These are phyloP conservation scores for Ichneumon xanthorius DNA, from an alignment of 2,888 invertebrate genomes.

Conservation along the genomic window DNA sequence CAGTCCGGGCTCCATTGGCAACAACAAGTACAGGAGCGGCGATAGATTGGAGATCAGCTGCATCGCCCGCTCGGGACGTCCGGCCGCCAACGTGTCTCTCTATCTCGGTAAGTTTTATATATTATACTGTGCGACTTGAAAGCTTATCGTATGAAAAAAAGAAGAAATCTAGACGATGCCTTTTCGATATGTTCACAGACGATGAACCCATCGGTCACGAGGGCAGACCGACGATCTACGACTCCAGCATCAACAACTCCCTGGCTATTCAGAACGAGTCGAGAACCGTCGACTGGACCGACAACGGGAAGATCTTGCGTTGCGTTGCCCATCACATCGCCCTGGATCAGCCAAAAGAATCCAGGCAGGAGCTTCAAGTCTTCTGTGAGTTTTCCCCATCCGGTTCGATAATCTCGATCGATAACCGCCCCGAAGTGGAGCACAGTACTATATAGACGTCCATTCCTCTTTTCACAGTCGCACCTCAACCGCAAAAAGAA, in stretches of 20 bases:
- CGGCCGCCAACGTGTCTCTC: constrained; percentile 92
- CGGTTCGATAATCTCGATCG: not conserved
- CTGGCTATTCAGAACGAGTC: constrained; percentile 89
- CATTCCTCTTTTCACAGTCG: constrained; percentile 85
- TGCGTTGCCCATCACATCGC: constrained; percentile 90
- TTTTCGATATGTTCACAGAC: constrained; percentile 83
- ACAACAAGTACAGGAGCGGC: constrained; percentile 87
- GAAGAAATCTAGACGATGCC: not conserved
- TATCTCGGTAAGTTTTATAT: constrained; percentile 86
- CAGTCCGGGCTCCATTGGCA: constrained; percentile 82
- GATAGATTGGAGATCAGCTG: constrained; percentile 89
- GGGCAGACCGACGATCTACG: constrained; percentile 86
- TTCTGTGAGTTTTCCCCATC: constrained; percentile 86
- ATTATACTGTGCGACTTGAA: not conserved
- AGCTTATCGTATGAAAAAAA: constrained; percentile 2
- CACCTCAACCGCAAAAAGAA: constrained; percentile 87
- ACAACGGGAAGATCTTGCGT: constrained; percentile 88
- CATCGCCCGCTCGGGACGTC: constrained; percentile 89
- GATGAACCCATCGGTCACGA: constrained; percentile 88
- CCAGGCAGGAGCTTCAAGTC: constrained; percentile 86
- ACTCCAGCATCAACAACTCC: constrained; percentile 86
- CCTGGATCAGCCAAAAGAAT: constrained; percentile 83
- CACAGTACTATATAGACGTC: not conserved
- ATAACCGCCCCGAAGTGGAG: not conserved
- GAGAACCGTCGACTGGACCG: constrained; percentile 87